phyloP scores from a whole-genome alignment of 2,888 invertebrate genomes.

The Smittia sp. region DNA sequence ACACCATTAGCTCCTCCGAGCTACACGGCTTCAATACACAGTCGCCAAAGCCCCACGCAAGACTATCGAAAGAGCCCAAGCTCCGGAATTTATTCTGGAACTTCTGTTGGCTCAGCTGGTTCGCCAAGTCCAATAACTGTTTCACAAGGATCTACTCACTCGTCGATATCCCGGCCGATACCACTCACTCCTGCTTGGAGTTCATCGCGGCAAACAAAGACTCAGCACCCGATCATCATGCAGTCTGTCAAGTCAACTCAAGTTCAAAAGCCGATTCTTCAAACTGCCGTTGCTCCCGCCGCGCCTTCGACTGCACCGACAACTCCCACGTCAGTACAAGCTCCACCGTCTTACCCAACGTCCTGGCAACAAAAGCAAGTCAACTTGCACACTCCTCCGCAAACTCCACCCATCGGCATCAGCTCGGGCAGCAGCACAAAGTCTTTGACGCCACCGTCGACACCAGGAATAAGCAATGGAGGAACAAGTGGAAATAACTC shows the following conservation, averaged over 20 bases:
- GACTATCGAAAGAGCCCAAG: slow-evolving; percentile 84
- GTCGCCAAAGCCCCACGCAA: slow-evolving; percentile 74
- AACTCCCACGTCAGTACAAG: slow-evolving; percentile 57
- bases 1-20: slow-evolving; percentile 69
- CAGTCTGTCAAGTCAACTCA: slow-evolving; percentile 94
- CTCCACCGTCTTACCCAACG: slow-evolving; percentile 79
- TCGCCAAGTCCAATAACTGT: slow-evolving; percentile 74
- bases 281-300: slow-evolving; percentile 92
- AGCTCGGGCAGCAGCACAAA: slow-evolving; percentile 51
- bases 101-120: slow-evolving; percentile 68
- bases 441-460: slow-evolving; percentile 45
- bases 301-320: slow-evolving; percentile 64
- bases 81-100: slow-evolving; percentile 81
- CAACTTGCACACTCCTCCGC: slow-evolving; percentile 56
- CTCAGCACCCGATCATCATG: slow-evolving; percentile 93
- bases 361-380: slow-evolving; percentile 73
- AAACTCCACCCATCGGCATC: slow-evolving; percentile 56
- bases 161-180: slow-evolving; percentile 71
- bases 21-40: slow-evolving; percentile 82
- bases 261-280: slow-evolving; percentile 90
- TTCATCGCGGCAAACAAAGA: slow-evolving; percentile 68
- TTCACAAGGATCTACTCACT: slow-evolving; percentile 60
- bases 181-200: slow-evolving; percentile 71
- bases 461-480: slow-evolving; percentile 46
- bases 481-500: slow-evolving; percentile 40